phyloP scores from a whole-genome alignment of 2,888 invertebrate genomes.

The Apodemia mormo region DNA sequence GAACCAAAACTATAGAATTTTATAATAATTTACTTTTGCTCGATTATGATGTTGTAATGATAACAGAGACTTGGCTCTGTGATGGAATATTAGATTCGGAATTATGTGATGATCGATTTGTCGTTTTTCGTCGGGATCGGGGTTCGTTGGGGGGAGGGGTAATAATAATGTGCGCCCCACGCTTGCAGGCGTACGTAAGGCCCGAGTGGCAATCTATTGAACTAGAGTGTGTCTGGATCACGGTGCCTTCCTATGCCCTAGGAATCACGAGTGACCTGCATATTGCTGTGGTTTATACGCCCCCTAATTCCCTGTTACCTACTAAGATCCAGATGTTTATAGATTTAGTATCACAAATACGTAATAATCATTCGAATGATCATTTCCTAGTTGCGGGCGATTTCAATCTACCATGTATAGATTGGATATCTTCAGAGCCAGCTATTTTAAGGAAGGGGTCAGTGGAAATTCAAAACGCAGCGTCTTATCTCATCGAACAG shows the following conservation, averaged over 20 bases:
- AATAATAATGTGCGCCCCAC: neutral
- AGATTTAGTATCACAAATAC: constrained; percentile 9
- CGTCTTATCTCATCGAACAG: too few species aligned
- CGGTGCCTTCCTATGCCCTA: neutral
- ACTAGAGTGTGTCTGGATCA: neutral
- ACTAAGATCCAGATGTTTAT: too few species aligned
- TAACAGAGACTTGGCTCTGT: too few species aligned
- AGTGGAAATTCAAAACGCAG: too few species aligned
- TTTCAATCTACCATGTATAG: constrained; percentile 25
- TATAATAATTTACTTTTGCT: too few species aligned
- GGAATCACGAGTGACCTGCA: neutral
- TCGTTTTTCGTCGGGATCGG: neutral
- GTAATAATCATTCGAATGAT: constrained; percentile 24
- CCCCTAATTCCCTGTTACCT: neutral
- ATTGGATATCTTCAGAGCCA: constrained; percentile 22
- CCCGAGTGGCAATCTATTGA: neutral
- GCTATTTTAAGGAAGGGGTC: too few species aligned
- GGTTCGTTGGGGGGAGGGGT: neutral
- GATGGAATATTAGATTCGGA: too few species aligned
- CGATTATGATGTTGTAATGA: too few species aligned
- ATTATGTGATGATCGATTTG: neutral
- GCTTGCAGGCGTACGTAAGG: neutral
- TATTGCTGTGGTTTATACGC: neutral
- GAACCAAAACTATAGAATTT: neutral
- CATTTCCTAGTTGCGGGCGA: constrained; percentile 19